Evolutionary conservation across 2,888 invertebrate genomes (phyloP).

Genomic region (Drosophila multiciliata): DNA sequence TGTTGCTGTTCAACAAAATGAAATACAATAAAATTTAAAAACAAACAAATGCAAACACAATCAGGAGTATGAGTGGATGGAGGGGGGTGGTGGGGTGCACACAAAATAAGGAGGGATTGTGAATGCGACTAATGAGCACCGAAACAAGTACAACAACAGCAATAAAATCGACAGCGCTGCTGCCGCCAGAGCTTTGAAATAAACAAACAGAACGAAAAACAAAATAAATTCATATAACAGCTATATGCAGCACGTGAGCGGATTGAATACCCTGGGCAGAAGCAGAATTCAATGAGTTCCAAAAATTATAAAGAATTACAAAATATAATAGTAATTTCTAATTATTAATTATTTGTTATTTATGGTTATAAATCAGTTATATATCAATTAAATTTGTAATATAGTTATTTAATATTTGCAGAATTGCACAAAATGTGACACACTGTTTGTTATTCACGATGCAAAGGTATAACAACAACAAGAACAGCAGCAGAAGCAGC

Average conservation of each 20-base stretch:
- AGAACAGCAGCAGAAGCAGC: background rate
- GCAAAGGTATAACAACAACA: slow-evolving; percentile 18
- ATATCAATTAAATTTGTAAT: background rate
- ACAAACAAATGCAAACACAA: slow-evolving; percentile 72
- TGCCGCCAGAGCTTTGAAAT: slow-evolving; percentile 50
- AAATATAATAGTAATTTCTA: background rate
- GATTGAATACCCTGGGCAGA: background rate
- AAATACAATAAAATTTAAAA: slow-evolving; percentile 76
- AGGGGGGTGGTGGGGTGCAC: background rate
- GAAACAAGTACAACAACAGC: slow-evolving; percentile 56
- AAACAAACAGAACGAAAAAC: slow-evolving; percentile 58
- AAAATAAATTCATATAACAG: slow-evolving; percentile 17
- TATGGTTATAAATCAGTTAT: background rate
- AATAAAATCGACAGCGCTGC: slow-evolving; percentile 19
- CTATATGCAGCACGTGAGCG: background rate
- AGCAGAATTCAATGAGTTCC: background rate
- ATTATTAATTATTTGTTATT: background rate
- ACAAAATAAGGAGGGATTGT: slow-evolving; percentile 59
- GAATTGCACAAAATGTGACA: background rate
- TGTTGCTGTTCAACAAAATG: slow-evolving; percentile 48
- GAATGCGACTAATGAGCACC: slow-evolving; percentile 73
- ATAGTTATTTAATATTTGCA: background rate
- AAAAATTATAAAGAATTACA: background rate
- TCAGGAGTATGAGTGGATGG: background rate
- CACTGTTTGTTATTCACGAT: background rate